Conservation (phyloP, 2,113 vertebrate species). For the Percopsis transmontana region DNA sequence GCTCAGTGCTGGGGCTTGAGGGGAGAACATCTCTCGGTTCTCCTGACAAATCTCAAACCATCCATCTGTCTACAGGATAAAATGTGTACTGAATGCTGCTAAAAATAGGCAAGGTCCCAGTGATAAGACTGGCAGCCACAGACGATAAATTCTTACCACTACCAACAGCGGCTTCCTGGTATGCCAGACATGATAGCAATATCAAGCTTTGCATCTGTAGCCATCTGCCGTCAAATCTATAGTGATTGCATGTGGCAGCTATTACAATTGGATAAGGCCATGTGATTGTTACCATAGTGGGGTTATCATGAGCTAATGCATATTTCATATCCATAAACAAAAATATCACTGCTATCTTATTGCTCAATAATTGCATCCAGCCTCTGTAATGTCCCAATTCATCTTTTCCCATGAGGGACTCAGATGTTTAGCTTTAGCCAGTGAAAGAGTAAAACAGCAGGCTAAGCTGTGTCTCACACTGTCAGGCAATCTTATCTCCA, state of each 20-base stretch:
- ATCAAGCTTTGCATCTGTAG: constrained; percentile 18
- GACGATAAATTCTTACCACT: constrained; percentile 59
- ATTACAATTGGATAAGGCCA: constrained; percentile 37
- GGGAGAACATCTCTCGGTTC: constrained; percentile 61
- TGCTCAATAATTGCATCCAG: constrained; percentile 60
- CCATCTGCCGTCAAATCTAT: constrained; percentile 18
- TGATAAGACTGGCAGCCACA: constrained; percentile 63
- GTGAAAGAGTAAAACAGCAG: constrained; percentile 46
- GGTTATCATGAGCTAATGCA: constrained; percentile 48
- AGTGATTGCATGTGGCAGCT: constrained; percentile 21
- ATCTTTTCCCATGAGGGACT: constrained; percentile 60
- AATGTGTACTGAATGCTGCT: constrained; percentile 70
- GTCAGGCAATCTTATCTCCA: constrained; percentile 46
- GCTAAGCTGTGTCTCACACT: constrained; percentile 51
- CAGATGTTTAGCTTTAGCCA: constrained; percentile 42
- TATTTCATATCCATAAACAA: constrained; percentile 61
- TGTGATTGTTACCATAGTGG: constrained; percentile 43
- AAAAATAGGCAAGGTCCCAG: constrained; percentile 68
- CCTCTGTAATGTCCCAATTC: constrained; percentile 40
- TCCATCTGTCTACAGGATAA: constrained; percentile 59
- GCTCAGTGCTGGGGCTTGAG: constrained; percentile 50
- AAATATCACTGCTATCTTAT: constrained; percentile 53
- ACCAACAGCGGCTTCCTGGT: constrained; percentile 32
- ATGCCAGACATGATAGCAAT: constrained; percentile 42
- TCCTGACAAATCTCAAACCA: constrained; percentile 63